Percentiles rank a stretch among this genome's conserved stretches.
Conservation (phyloP, 2,888 invertebrate genomes). For the Habroteleia sp. region DNA sequence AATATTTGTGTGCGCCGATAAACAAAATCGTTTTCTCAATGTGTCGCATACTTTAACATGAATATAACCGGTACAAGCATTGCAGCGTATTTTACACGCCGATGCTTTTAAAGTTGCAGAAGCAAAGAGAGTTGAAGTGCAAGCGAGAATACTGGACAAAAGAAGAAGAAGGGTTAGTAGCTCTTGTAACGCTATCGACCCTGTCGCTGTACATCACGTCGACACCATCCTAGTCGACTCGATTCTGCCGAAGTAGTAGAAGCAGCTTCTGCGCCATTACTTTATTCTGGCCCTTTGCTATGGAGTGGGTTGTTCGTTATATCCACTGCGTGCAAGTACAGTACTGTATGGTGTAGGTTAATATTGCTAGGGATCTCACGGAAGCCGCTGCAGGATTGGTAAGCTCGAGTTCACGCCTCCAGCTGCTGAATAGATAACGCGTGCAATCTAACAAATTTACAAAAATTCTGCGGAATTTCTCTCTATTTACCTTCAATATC, state of each 20-base stretch:
- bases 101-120: conserved; percentile 68
- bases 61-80: conserved; percentile 66
- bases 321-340: conserved; percentile 54
- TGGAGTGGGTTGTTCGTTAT: conserved; percentile 53
- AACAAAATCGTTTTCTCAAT: conserved; percentile 35
- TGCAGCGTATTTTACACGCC: conserved; percentile 72
- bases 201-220: conserved; percentile 81
- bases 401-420: conserved; percentile 61
- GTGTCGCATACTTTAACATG: conserved; percentile 49
- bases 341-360: conserved; percentile 38
- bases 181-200: conserved; percentile 81
- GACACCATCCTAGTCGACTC: conserved; percentile 80
- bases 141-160: conserved; percentile 52
- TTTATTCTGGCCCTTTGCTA: conserved; percentile 65
- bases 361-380: conserved; percentile 61
- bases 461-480: no score
- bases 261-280: conserved; percentile 79
- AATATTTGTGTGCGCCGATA: conserved; percentile 5
- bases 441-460: conserved; percentile 34
- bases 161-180: conserved; percentile 78
- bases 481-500: no score
- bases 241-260: conserved; percentile 75
- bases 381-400: conserved; percentile 57
- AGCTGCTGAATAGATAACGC: conserved; percentile 45
- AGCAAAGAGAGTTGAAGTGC: conserved; percentile 26